Conservation (phyloP, 2,113 vertebrate genomes). For the Glaucomys volans region DNA sequence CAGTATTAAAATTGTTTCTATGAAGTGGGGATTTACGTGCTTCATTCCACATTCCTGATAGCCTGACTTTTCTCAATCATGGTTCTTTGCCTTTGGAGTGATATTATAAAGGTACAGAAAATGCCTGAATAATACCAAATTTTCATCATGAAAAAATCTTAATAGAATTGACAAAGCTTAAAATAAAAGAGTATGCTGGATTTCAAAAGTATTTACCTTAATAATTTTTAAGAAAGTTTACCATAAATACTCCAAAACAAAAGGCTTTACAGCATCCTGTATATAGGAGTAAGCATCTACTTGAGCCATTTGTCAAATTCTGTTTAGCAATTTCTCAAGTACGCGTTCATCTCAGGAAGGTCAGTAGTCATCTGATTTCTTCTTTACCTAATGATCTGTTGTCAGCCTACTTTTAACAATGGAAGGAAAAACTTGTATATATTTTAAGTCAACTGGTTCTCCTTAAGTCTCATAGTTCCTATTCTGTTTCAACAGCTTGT, state of each 20-base stretch:
- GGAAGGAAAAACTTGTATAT: slow-evolving; percentile 81
- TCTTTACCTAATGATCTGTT: slow-evolving; percentile 78
- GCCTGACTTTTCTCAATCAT: not conserved
- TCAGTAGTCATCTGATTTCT: slow-evolving; percentile 71
- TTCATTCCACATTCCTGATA: slow-evolving; percentile 43
- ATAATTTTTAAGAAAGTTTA: slow-evolving; percentile 71
- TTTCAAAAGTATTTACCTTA: slow-evolving; percentile 79
- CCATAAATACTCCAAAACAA: slow-evolving; percentile 81
- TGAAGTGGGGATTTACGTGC: slow-evolving; percentile 62
- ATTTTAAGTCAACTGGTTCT: slow-evolving; percentile 80
- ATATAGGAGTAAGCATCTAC: slow-evolving; percentile 76
- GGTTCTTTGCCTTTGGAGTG: slow-evolving; percentile 12
- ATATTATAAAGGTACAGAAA: slow-evolving; percentile 73
- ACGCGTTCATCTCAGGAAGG: slow-evolving; percentile 76
- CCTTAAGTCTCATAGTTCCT: slow-evolving; percentile 84
- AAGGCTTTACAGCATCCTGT: slow-evolving; percentile 74
- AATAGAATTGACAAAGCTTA: slow-evolving; percentile 77
- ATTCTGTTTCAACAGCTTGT: slow-evolving; percentile 80
- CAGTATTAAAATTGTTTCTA: slow-evolving; percentile 44
- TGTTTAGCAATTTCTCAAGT: slow-evolving; percentile 71
- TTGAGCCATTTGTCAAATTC: slow-evolving; percentile 68
- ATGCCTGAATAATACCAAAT: slow-evolving; percentile 72
- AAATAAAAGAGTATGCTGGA: slow-evolving; percentile 53
- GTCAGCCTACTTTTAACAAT: slow-evolving; percentile 80
- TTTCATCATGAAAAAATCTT: slow-evolving; percentile 77